Evolutionary conservation across 2,797 vertebrate species (phyloP).

Genomic region (Coccyzus lansbergi): DNA sequence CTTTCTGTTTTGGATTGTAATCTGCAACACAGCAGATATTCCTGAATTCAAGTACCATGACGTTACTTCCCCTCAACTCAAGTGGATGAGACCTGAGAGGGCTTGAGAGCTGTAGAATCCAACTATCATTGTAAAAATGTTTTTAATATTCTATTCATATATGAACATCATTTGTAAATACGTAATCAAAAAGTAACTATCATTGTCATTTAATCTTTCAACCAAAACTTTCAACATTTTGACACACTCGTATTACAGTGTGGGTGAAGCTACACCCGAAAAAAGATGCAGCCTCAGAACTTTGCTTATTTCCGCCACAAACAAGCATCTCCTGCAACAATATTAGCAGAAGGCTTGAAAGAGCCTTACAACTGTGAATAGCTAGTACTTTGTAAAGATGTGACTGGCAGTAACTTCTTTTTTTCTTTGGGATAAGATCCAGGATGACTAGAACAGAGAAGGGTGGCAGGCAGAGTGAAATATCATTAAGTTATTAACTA

Average conservation of each 20-base stretch:
- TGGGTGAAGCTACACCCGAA: not conserved
- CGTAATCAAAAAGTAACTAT: not conserved
- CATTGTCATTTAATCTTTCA: not conserved
- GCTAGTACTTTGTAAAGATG: not conserved
- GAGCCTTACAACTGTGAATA: not conserved
- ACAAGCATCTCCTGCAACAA: not conserved
- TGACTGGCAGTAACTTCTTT: not conserved
- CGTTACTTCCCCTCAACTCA: not conserved
- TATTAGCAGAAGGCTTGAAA: not conserved
- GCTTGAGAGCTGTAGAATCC: not conserved
- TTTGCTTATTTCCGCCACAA: not conserved
- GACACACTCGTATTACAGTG: not conserved
- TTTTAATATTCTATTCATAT: not conserved
- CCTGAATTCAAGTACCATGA: not conserved
- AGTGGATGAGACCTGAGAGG: not conserved
- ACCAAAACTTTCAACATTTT: not conserved
- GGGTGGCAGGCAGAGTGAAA: not conserved
- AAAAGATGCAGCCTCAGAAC: not conserved
- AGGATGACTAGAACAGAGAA: not conserved
- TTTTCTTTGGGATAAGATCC: not conserved
- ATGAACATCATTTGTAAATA: not conserved
- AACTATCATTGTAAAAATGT: not conserved
- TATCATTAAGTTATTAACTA: not conserved
- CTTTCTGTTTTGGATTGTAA: not conserved
- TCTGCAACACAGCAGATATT: not conserved